Percentiles rank a stretch among this genome's conserved stretches.
Conservation (phyloP, 1,140 invertebrate species). For the Periplaneta americana region DNA sequence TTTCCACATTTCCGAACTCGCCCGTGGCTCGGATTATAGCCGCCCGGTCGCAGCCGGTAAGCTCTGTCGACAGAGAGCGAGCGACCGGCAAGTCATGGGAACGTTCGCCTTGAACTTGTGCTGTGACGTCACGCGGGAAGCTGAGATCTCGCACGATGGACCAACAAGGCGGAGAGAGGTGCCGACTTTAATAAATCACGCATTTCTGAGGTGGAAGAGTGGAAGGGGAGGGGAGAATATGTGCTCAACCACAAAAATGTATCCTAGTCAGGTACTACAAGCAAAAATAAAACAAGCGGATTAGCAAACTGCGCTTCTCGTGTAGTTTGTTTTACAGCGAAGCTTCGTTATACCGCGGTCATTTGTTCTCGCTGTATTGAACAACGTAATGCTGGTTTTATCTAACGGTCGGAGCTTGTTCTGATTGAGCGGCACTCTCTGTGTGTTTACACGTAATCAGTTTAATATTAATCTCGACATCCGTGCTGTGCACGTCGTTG, state of each 20-base stretch:
- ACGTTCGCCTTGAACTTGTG: background rate
- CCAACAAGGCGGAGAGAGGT: background rate
- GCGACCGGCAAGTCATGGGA: background rate
- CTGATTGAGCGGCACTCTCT: no score
- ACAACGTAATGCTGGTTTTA: no score
- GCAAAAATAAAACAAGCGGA: background rate
- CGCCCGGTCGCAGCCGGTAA: background rate
- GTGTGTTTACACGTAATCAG: no score
- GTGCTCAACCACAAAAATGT: conserved; percentile 21
- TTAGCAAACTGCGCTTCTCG: background rate
- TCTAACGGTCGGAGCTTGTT: no score
- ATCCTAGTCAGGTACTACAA: background rate
- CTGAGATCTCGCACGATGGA: background rate
- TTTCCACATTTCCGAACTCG: no score
- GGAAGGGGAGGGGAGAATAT: conserved; percentile 30
- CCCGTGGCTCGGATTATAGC: background rate
- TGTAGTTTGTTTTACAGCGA: background rate
- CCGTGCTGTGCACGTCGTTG: no score
- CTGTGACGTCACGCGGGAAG: background rate
- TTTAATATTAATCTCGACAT: no score
- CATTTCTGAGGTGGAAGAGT: background rate
- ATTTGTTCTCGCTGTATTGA: no score
- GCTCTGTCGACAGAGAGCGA: no score
- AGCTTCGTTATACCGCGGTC: background rate
- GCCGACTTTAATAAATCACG: background rate